Base-by-base conservation (phyloP, 2,113 vertebrate genomes). In the Holacanthus passer region DNA sequence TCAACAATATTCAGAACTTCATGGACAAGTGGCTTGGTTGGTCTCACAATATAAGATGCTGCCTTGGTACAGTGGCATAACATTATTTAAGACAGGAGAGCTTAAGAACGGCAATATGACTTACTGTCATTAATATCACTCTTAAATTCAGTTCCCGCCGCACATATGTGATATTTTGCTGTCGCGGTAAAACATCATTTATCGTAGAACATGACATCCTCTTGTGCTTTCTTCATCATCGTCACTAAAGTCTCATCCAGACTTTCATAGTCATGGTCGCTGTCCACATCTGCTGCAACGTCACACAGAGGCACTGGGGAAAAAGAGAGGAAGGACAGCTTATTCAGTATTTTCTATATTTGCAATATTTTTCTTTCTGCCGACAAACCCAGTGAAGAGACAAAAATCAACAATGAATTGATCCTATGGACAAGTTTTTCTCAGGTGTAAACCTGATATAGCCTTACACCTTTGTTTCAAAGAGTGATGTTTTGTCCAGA, bases 201-300 rank as follows among this genome's bases (percentile, higher is more conserved):
- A 85, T 88, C 90, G 78, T 87, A 93, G 78, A 75, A 92, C 62
- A 79, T 20, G 10, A 82, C 0, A 8, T 65, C 58, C 35, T 94
- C 87, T 43, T 93, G 77, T 3, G 80, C 70, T 3, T 7, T 78
- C 29, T 67, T 81, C 50, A 93, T 14, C 22, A 89, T 68, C 2
- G 81, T 0, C 0, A 5, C 0, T 3, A 91, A 53, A 27, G 24
- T 6, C 0, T 88, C 93, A 0, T 91, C 58, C 16, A 96, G 1
- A 6, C 68, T 73, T 89, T 97, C 96, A 0, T 98, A 97, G 74
- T 96, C 94, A 0, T 96, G 94, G 48, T 96, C 93, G 10, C 88
- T 92, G 72, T 93, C 84, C 66, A 10, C 69, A n/a, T 91, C 73
- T 27, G 68, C 43, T 27, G 0, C 4, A 0, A 62, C 0, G 0